Conservation (phyloP, 2,113 vertebrate genomes). For the Paratilapia polleni region DNA sequence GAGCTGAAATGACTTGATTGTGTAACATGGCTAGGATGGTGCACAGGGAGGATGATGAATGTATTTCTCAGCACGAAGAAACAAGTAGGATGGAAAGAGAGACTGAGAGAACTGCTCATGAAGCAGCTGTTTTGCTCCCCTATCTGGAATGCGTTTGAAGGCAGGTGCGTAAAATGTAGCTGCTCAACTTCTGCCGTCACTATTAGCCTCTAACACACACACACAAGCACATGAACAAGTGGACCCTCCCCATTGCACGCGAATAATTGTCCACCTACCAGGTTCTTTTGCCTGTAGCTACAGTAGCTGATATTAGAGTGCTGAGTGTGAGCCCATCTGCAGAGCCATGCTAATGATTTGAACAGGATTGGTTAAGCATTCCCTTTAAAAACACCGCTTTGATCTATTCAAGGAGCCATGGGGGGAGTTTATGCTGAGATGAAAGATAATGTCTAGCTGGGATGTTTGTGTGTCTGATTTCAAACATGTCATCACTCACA, state of each 20-base stretch:
- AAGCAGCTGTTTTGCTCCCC: conserved; percentile 24
- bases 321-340: conserved; percentile 37
- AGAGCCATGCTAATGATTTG: conserved; percentile 41
- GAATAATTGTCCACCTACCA: conserved; percentile 48
- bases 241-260: not conserved
- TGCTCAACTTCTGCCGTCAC: conserved; percentile 26
- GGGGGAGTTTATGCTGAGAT: conserved; percentile 47
- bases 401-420: conserved; percentile 43
- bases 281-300: conserved; percentile 40
- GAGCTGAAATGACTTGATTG: not conserved
- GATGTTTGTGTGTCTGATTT: conserved; percentile 52
- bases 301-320: conserved; percentile 14
- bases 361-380: conserved; percentile 60
- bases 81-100: not conserved
- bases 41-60: not conserved
- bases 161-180: conserved; percentile 43
- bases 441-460: conserved; percentile 58
- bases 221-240: not conserved
- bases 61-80: not conserved
- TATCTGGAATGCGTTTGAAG: conserved; percentile 28
- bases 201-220: not conserved
- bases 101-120: not conserved
- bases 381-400: conserved; percentile 63
- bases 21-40: not conserved
- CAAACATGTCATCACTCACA: conserved; percentile 53